Evolutionary conservation across 2,113 vertebrate genomes (phyloP).

Genomic region (Actinemys pallida): DNA sequence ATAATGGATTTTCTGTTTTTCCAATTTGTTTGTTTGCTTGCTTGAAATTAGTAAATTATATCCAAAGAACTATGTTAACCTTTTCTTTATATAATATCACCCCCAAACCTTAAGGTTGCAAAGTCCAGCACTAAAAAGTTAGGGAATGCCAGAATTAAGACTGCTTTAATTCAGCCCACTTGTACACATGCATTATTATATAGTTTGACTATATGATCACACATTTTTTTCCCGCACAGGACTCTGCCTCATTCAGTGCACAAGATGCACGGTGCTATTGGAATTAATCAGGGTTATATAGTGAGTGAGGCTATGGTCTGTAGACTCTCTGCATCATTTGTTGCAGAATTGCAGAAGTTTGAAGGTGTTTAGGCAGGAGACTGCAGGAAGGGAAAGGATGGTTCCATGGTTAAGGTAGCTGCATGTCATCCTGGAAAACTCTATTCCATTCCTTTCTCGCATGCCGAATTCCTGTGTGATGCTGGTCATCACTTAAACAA

Average conservation of each 20-base stretch:
- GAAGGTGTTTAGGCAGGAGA: neutral
- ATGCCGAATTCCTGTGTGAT: neutral
- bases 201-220: neutral
- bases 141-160: neutral
- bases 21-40: neutral
- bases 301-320: neutral
- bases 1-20: neutral
- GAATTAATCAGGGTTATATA: neutral
- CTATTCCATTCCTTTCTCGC: neutral
- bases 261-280: neutral
- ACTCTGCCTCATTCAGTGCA: neutral
- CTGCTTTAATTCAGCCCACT: neutral
- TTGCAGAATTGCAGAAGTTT: neutral
- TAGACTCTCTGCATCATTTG: neutral
- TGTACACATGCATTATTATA: neutral
- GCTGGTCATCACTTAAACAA: neutral
- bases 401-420: neutral
- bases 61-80: neutral
- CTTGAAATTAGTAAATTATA: neutral
- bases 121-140: neutral
- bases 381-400: neutral
- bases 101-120: neutral
- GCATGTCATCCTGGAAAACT: neutral
- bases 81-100: neutral
- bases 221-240: neutral